A percentile compares a stretch with the other conserved stretches of the same genome.
Conservation (phyloP, 1,140 invertebrate genomes). For the Macrotrachela quadricornifera region DNA sequence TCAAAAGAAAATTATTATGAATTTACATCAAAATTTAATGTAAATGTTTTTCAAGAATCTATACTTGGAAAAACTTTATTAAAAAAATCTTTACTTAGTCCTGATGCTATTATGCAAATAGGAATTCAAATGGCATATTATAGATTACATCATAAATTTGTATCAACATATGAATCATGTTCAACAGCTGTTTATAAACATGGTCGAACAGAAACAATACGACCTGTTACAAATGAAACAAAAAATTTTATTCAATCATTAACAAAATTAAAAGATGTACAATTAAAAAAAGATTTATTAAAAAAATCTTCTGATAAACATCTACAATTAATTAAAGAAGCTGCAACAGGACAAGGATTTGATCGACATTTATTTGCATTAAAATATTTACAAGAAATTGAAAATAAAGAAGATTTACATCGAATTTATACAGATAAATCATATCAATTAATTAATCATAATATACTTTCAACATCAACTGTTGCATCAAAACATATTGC, state of each 20-base stretch:
- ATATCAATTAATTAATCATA: conserved; percentile 61
- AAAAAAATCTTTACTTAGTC: conserved; percentile 62
- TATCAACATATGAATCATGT: conserved; percentile 79
- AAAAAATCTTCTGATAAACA: conserved; percentile 62
- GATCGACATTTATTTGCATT: conserved; percentile 80
- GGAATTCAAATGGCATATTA: conserved; percentile 78
- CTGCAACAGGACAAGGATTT: conserved; percentile 88
- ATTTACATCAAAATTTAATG: conserved; percentile 41
- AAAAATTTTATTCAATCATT: conserved; percentile 34
- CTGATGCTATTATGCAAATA: conserved; percentile 82
- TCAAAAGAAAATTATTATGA: conserved; percentile 44
- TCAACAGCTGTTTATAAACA: conserved; percentile 87
- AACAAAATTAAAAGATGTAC: conserved; percentile 26
- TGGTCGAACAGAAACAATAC: conserved; percentile 79
- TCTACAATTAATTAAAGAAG: conserved; percentile 60
- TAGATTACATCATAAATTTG: conserved; percentile 43
- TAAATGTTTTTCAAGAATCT: conserved; percentile 46
- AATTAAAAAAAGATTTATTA: conserved; percentile 46
- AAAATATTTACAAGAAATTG: conserved; percentile 40
- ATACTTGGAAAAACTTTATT: conserved; percentile 37
- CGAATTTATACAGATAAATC: conserved; percentile 54
- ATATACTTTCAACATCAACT: conserved; percentile 83
- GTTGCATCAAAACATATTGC: conserved; percentile 61
- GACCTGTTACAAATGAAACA: conserved; percentile 60
- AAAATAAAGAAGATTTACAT: conserved; percentile 33